phyloP scores from a whole-genome alignment of 2,113 vertebrate genomes.

The Proteles cristata region DNA sequence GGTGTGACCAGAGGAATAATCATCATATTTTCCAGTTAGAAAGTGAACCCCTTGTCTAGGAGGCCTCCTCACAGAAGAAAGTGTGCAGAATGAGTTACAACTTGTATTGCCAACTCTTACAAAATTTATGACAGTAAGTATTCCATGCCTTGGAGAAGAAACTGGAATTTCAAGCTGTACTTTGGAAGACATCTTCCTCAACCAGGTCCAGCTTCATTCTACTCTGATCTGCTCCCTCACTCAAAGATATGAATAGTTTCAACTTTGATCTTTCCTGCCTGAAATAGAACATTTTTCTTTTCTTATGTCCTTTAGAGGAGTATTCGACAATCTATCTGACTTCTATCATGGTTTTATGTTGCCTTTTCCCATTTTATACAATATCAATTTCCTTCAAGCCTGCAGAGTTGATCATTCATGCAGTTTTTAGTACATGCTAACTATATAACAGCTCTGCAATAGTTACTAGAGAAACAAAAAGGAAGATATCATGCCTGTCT shows the following conservation, averaged over 20 bases:
- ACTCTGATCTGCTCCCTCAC: neutral
- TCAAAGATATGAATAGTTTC: neutral
- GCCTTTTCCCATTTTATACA: slow-evolving; percentile 50
- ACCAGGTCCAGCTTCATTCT: neutral
- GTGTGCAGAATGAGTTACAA: neutral
- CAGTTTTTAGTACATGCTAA: slow-evolving; percentile 61
- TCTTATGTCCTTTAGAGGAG: neutral
- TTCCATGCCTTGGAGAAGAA: neutral
- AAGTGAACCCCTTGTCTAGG: neutral
- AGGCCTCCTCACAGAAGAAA: neutral
- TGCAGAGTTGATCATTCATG: slow-evolving; percentile 43
- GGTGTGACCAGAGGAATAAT: neutral
- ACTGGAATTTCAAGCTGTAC: neutral
- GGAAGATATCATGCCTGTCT: neutral
- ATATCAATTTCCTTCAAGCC: slow-evolving; percentile 56
- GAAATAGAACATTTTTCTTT: neutral
- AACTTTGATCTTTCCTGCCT: neutral
- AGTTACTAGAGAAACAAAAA: slow-evolving; percentile 32
- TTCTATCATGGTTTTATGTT: slow-evolving; percentile 20
- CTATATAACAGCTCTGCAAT: neutral
- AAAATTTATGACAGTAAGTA: neutral
- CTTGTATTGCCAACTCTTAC: neutral
- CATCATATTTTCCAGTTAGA: neutral
- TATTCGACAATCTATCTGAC: neutral
- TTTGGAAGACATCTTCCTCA: slow-evolving; percentile 2